Percentiles rank a stretch among this genome's conserved stretches.
Evolutionary conservation across 2,888 invertebrate genomes (phyloP).

Genomic region (Campoplex capitator): DNA sequence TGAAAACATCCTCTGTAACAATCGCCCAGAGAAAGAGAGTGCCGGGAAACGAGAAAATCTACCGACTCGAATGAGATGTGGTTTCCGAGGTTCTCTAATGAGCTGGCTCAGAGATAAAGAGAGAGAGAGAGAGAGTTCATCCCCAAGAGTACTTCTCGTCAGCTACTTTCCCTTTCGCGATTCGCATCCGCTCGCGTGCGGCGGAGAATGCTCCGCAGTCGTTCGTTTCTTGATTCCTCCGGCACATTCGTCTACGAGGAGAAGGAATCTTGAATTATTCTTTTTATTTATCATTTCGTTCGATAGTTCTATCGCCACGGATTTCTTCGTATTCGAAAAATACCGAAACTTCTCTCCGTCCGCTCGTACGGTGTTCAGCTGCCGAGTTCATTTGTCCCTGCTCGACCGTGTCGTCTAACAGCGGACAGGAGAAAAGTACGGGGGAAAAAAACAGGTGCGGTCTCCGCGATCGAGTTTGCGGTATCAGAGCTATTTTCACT

Average conservation of each 20-base stretch:
- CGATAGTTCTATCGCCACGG: background rate
- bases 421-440: background rate
- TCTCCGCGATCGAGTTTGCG: slow-evolving; percentile 38
- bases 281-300: background rate
- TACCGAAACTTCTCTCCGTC: background rate
- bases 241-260: background rate
- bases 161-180: slow-evolving; percentile 30
- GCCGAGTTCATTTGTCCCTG: too few species aligned
- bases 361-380: too few species aligned
- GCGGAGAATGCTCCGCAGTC: slow-evolving; percentile 5
- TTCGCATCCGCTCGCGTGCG: background rate
- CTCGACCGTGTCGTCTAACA: background rate
- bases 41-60: slow-evolving; percentile 56
- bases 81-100: slow-evolving; percentile 66
- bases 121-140: slow-evolving; percentile 25
- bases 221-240: slow-evolving; percentile 5
- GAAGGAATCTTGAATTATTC: background rate
- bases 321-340: background rate
- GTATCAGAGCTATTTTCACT: slow-evolving; percentile 41
- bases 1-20: slow-evolving; percentile 37
- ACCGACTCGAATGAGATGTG: slow-evolving; percentile 61
- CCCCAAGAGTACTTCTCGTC: slow-evolving; percentile 19
- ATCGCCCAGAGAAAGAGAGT: slow-evolving; percentile 14
- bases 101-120: slow-evolving; percentile 33
- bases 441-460: slow-evolving; percentile 57